A percentile compares a stretch with the other conserved stretches of the same genome.
phyloP scores from a whole-genome alignment of 2,888 invertebrate genomes.

The Pediacus dermestoides region DNA sequence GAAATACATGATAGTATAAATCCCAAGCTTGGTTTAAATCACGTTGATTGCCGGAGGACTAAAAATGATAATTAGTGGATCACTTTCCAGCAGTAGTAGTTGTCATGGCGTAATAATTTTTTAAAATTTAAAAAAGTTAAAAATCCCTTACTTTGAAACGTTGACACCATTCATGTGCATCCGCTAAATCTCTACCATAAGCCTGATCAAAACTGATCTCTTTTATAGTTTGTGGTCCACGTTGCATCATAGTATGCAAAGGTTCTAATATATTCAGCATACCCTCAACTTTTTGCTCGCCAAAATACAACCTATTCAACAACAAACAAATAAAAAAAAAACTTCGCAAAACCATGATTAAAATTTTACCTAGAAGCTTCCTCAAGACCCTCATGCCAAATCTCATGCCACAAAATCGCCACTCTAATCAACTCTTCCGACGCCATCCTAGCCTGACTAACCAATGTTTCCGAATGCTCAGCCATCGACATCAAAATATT shows the following conservation, averaged over 20 bases:
- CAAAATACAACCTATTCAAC: slow-evolving; percentile 88
- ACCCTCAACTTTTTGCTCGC: slow-evolving; percentile 90
- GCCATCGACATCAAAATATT: slow-evolving; percentile 94
- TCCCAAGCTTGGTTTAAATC: slow-evolving; percentile 99
- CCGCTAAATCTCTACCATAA: slow-evolving; percentile 89
- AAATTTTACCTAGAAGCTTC: slow-evolving; percentile 79
- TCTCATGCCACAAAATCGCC: slow-evolving; percentile 98
- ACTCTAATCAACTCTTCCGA: slow-evolving; percentile 95
- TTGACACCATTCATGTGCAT: slow-evolving; percentile 95
- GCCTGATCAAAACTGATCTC: slow-evolving; percentile 97
- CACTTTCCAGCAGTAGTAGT: no score
- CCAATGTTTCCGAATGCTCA: slow-evolving; percentile 87
- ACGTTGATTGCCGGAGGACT: slow-evolving; percentile 77
- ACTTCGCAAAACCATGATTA: no score
- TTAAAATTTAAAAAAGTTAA: slow-evolving; percentile 2
- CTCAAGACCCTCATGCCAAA: slow-evolving; percentile 97
- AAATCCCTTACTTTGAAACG: slow-evolving; percentile 62
- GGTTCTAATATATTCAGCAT: slow-evolving; percentile 97
- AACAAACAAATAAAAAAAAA: slow-evolving; percentile 6
- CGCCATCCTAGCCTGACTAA: slow-evolving; percentile 94
- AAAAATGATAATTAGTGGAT: slow-evolving; percentile 41
- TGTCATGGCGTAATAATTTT: no score
- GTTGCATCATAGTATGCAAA: slow-evolving; percentile 87
- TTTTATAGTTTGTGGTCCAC: slow-evolving; percentile 92
- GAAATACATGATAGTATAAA: slow-evolving; percentile 96